Evolutionary conservation across 2,797 vertebrate genomes (phyloP).

Genomic region (Danio tinwini): DNA sequence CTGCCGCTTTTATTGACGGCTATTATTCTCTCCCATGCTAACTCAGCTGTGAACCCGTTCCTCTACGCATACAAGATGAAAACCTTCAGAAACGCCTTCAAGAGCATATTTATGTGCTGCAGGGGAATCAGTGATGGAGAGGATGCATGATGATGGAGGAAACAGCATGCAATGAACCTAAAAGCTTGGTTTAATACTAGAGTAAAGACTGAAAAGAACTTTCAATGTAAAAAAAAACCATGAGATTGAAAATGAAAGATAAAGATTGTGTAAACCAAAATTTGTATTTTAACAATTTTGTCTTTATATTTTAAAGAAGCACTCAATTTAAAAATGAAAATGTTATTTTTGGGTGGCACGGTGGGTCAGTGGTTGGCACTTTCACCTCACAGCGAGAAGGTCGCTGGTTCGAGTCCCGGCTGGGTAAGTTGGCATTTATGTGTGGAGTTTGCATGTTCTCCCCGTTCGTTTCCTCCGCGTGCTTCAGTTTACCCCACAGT

Average conservation of each 20-base stretch:
- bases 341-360: no score
- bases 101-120: slow-evolving; percentile 74
- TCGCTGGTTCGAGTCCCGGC: no score
- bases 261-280: neutral
- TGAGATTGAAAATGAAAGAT: neutral
- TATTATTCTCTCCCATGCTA: slow-evolving; percentile 83
- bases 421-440: no score
- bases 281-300: neutral
- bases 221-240: neutral
- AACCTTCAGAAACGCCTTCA: slow-evolving; percentile 78
- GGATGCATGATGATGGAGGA: slow-evolving; percentile 26
- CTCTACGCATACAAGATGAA: slow-evolving; percentile 80
- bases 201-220: neutral
- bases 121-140: slow-evolving; percentile 49
- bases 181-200: neutral
- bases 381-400: no score
- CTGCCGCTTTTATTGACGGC: slow-evolving; percentile 73
- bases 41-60: slow-evolving; percentile 79
- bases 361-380: no score
- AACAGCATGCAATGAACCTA: slow-evolving; percentile 31
- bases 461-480: no score
- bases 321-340: neutral
- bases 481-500: no score
- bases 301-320: neutral
- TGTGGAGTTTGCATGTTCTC: no score